Evolutionary conservation across 1,140 invertebrate species (phyloP), one percentile per base, ranked within the genome.

Genomic region (Latrodectus geometricus): DNA sequence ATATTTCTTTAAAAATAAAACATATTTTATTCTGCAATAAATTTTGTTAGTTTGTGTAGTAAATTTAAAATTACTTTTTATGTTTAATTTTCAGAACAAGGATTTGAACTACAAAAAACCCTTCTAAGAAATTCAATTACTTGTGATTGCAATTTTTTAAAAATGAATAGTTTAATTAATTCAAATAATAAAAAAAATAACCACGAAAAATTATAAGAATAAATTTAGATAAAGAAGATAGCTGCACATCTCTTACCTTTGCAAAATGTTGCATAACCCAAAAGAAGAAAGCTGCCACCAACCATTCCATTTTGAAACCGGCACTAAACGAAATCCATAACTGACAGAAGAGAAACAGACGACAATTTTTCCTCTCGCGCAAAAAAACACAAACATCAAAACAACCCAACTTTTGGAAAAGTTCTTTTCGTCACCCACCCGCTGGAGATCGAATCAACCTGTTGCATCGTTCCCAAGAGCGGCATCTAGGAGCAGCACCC

Each of bases 221-320:
- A 5, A 35, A 35, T 35, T 35, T 35, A 35, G 35, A 35, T 5
- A 5, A 35, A 5, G 5, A 35, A 35, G 35, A 35, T 35, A 35
- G 5, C 5, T 5, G 35, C 35, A 35, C 35, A 35, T 17, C 35
- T 3, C 52, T 14, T 68, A 79, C 77, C 77, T 79, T 79, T n/a
- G 77, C 77, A 68, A 79, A 20, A 17, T 77, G 75, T 49, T 79
- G 77, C 61, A 79, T 17, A 79, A 79, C 17, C 77, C 77, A 79
- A 79, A 79, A 79, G 48, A 79, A 79, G 15, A 79, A 68, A 49
- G 77, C 65, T 15, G 65, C 77, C 48, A 68, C 61, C 56, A 68
- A 49, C 77, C 77, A 79, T 50, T 79, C 77, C 77, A 79, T 79
- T 21, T 12, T 79, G 77, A 56, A 20, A 8, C 56, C 0, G 17